Evolutionary conservation across 2,113 vertebrate genomes (phyloP).

Genomic region (Telmatochromis sp.): DNA sequence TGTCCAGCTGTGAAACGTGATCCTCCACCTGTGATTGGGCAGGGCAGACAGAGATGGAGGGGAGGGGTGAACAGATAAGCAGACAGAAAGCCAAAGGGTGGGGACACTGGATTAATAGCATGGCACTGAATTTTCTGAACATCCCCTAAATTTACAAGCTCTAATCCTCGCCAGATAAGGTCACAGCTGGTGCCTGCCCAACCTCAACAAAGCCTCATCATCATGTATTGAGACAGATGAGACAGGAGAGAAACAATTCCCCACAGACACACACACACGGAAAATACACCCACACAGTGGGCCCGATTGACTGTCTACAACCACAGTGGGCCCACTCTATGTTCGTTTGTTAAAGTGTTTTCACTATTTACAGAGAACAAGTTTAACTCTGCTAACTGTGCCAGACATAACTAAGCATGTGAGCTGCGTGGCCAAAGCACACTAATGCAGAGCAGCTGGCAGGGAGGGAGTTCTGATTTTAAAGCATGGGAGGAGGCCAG

Average conservation of each 20-base stretch:
- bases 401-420: background rate
- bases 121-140: conserved; percentile 24
- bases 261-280: background rate
- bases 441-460: background rate
- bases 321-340: background rate
- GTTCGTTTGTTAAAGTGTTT: conserved; percentile 8
- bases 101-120: conserved; percentile 21
- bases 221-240: background rate
- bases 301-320: background rate
- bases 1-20: conserved; percentile 22
- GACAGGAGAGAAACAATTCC: background rate
- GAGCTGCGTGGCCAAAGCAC: background rate
- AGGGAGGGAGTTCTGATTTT: background rate
- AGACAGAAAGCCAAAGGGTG: background rate
- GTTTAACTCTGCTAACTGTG: background rate
- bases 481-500: background rate
- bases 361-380: background rate
- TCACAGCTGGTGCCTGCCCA: conserved; percentile 18
- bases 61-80: background rate
- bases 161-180: conserved; percentile 23
- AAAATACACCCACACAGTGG: background rate
- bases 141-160: conserved; percentile 30
- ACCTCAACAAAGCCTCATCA: background rate
- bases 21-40: conserved; percentile 14
- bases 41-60: background rate